Percentiles rank a stretch among this genome's conserved stretches.
These are phyloP conservation scores for Leptodirus hochenwartii DNA, from an alignment of 2,888 invertebrate genomes.

Conservation along the genomic window DNA sequence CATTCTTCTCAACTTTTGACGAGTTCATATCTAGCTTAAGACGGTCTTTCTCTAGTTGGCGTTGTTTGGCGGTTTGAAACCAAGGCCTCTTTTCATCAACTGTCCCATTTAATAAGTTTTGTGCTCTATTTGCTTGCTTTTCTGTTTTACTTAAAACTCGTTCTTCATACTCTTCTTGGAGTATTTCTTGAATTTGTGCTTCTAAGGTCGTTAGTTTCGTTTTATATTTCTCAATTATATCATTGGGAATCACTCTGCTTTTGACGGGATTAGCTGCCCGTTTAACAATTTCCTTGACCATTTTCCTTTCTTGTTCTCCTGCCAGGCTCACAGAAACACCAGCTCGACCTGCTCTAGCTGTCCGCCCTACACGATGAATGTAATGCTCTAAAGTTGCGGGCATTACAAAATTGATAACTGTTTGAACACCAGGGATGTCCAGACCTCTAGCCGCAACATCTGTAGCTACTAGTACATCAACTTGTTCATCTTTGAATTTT, in stretches of 20 bases:
- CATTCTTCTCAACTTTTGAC: conserved; percentile 21
- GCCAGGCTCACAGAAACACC: conserved; percentile 91
- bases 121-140: conserved; percentile 58
- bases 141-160: conserved; percentile 66
- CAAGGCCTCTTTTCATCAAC: conserved; percentile 33
- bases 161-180: conserved; percentile 73
- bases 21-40: conserved; percentile 29
- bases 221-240: conserved; percentile 76
- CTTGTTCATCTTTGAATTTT: conserved; percentile 70
- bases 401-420: conserved; percentile 92
- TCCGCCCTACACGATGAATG: conserved; percentile 90
- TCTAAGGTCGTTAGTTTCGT: conserved; percentile 55
- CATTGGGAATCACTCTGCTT: conserved; percentile 69
- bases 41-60: conserved; percentile 56
- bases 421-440: conserved; percentile 93
- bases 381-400: conserved; percentile 91
- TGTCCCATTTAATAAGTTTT: conserved; percentile 38
- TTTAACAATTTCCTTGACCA: conserved; percentile 84
- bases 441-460: conserved; percentile 87
- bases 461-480: conserved; percentile 71
- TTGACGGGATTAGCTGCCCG: conserved; percentile 72
- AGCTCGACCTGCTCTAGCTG: conserved; percentile 84
- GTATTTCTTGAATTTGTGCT: conserved; percentile 61
- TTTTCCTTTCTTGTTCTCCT: conserved; percentile 77
- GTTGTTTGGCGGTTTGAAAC: conserved; percentile 74